These are phyloP conservation scores for Trematocara marginatum DNA, from an alignment of 2,113 vertebrate genomes.

Conservation along the genomic window DNA sequence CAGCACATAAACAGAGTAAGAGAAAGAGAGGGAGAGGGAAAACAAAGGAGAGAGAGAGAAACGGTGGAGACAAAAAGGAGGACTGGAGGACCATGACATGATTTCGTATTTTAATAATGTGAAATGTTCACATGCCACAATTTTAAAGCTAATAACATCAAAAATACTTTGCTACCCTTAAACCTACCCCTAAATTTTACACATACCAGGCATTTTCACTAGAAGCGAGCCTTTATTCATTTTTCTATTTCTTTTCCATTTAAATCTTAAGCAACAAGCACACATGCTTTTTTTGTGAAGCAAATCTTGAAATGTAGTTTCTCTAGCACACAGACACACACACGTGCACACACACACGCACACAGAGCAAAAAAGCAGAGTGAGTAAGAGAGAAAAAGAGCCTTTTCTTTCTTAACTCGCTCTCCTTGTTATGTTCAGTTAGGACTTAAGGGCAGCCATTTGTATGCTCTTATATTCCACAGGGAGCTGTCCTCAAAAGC, in stretches of 20 bases:
- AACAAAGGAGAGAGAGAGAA: not conserved
- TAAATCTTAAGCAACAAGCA: not conserved
- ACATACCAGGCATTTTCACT: not conserved
- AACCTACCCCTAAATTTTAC: not conserved
- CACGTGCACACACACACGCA: not conserved
- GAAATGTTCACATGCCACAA: not conserved
- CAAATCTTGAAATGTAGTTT: not conserved
- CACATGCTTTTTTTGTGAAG: not conserved
- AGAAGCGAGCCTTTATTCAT: not conserved
- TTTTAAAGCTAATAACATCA: not conserved
- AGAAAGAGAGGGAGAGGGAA: not conserved
- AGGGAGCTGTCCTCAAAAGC: conserved; percentile 29
- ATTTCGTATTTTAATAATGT: not conserved
- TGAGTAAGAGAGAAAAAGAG: not conserved
- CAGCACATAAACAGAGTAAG: not conserved
- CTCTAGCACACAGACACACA: not conserved
- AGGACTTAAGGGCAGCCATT: conserved; percentile 50
- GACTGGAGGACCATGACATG: not conserved
- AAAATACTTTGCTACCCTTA: not conserved
- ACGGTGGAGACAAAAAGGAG: not conserved
- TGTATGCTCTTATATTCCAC: conserved; percentile 43
- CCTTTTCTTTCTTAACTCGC: not conserved
- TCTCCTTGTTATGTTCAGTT: conserved; percentile 49
- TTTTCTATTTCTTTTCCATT: not conserved
- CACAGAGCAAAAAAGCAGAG: not conserved